Conservation (phyloP, 53 echinoderm and acorn worm species). For the Zoroaster sp. region DNA sequence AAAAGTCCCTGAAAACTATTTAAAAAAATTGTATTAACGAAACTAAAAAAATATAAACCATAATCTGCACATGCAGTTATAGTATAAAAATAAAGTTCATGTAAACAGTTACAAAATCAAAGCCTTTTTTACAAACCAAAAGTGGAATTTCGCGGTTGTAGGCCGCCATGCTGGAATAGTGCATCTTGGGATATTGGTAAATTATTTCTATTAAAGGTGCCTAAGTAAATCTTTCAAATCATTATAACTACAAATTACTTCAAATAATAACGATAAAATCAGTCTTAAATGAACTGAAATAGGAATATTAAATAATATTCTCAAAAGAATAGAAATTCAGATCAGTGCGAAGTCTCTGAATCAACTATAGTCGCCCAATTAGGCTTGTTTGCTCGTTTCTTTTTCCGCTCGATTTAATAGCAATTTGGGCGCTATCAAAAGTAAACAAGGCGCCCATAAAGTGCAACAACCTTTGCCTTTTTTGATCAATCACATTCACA, state of each 20-base stretch:
- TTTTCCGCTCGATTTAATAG: too few relatives aligned
- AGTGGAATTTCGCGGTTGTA: constrained; percentile 74
- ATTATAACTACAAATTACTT: too few relatives aligned
- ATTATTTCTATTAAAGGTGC: too few relatives aligned
- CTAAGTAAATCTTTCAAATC: too few relatives aligned
- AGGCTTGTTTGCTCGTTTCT: too few relatives aligned
- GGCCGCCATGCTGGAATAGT: constrained; percentile 59
- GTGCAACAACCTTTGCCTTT: not conserved
- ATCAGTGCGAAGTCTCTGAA: too few relatives aligned
- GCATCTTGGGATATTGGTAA: not conserved
- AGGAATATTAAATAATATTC: too few relatives aligned
- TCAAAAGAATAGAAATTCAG: too few relatives aligned
- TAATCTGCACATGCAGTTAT: not conserved
- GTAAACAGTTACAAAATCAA: not conserved
- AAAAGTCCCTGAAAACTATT: not conserved
- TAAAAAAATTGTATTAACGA: not conserved
- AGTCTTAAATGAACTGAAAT: too few relatives aligned
- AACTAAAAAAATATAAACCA: not conserved
- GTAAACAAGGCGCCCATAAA: not conserved
- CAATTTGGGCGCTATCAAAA: too few relatives aligned
- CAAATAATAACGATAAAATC: too few relatives aligned
- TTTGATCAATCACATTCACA: not conserved
- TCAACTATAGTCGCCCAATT: too few relatives aligned
- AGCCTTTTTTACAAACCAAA: constrained; percentile 49
- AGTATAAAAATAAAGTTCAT: not conserved